Evolutionary conservation across 1,140 invertebrate species (phyloP).

Genomic region (Apis cerana): DNA sequence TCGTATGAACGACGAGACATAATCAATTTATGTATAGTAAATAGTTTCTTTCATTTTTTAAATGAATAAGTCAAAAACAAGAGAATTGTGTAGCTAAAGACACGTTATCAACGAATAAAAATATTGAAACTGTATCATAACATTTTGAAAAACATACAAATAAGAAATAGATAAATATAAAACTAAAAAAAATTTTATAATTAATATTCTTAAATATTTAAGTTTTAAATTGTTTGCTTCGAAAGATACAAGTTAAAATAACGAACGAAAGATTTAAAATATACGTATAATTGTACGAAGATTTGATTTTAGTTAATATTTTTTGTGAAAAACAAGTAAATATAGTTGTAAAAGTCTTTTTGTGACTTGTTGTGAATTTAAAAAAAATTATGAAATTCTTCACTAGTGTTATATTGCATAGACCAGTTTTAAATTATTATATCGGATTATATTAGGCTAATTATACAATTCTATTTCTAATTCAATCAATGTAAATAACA

Average conservation of each 20-base stretch:
- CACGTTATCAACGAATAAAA: conserved; percentile 23
- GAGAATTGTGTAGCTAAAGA: not conserved
- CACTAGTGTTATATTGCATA: conserved; percentile 11
- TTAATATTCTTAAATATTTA: conserved; percentile 26
- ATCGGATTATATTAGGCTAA: conserved; percentile 28
- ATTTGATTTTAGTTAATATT: conserved; percentile 18
- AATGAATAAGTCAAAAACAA: not conserved
- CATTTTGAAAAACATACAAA: conserved; percentile 32
- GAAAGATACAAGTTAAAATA: not conserved
- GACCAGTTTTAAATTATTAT: conserved; percentile 13
- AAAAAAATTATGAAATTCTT: conserved; percentile 11
- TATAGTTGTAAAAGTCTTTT: conserved; percentile 34
- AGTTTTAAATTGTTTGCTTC: conserved; percentile 18
- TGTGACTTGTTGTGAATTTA: conserved; percentile 15
- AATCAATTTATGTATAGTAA: conserved; percentile 4
- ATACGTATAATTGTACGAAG: not conserved
- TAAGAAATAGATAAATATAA: conserved; percentile 17
- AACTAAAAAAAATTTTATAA: conserved; percentile 6
- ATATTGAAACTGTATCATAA: conserved; percentile 18
- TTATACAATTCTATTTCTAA: conserved; percentile 35
- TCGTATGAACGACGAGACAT: not conserved
- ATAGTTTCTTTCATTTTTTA: conserved; percentile 10
- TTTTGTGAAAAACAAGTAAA: not conserved
- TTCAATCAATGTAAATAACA: conserved; percentile 36
- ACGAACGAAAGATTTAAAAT: not conserved